Percentiles rank a stretch among this genome's conserved stretches.
Conservation (phyloP, 1,140 invertebrate species). For the Mycetomoellerius zeteki region DNA sequence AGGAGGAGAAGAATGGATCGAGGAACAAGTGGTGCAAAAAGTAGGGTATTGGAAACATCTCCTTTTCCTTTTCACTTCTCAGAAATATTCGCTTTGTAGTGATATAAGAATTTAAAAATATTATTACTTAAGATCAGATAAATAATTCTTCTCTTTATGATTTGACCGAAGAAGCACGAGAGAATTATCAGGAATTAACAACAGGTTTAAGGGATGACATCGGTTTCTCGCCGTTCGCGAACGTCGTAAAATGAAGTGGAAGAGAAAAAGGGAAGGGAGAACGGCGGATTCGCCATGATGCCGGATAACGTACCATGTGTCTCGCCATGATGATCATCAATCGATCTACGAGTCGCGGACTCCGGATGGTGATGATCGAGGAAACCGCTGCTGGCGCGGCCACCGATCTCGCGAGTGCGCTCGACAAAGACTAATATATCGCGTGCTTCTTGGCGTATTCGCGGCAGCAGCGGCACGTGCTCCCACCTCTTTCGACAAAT, state of each 20-base stretch:
- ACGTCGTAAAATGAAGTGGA: neutral
- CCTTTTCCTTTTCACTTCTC: neutral
- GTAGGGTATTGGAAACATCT: neutral
- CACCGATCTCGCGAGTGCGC: constrained; percentile 61
- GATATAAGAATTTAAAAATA: neutral
- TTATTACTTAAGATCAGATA: neutral
- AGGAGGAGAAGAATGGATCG: neutral
- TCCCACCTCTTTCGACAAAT: constrained; percentile 69
- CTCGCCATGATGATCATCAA: constrained; percentile 37
- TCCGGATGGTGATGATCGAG: constrained; percentile 36
- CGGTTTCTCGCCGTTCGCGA: neutral
- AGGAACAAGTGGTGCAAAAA: neutral
- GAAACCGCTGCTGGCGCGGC: constrained; percentile 39
- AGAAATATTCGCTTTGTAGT: neutral
- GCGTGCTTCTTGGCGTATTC: constrained; percentile 49
- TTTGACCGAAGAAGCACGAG: neutral
- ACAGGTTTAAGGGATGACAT: neutral
- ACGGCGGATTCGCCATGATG: neutral
- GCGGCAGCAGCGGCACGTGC: constrained; percentile 46
- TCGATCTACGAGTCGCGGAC: neutral
- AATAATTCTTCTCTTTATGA: neutral
- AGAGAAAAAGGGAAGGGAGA: neutral
- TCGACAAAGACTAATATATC: constrained; percentile 69
- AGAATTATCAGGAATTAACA: neutral
- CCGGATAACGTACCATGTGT: constrained; percentile 59